phyloP scores from a whole-genome alignment of 2,113 vertebrate species.

The Alligator sinensis region DNA sequence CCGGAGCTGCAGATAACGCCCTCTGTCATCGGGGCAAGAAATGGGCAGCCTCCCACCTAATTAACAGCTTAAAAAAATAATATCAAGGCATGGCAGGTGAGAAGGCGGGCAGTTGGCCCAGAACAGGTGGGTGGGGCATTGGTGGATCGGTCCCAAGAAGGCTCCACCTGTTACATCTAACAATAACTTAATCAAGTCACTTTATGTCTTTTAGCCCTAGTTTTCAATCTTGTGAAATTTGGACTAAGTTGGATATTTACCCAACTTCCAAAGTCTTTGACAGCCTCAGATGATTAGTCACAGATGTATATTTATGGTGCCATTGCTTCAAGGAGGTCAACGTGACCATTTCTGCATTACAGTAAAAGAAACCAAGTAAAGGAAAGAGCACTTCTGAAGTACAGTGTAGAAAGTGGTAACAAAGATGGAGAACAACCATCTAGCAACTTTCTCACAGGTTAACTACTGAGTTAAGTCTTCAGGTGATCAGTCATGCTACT shows the following conservation, averaged over 20 bases:
- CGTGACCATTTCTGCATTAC: accelerated
- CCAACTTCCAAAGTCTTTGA: background rate
- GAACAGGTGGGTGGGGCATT: too few species aligned
- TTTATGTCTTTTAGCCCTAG: background rate
- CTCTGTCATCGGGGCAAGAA: too few species aligned
- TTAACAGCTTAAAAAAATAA: too few species aligned
- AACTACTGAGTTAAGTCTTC: accelerated
- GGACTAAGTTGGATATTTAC: background rate
- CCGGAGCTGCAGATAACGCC: too few species aligned
- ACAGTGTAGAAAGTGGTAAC: background rate
- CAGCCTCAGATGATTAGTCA: background rate
- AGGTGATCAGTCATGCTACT: background rate
- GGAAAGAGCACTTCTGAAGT: background rate
- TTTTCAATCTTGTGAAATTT: background rate
- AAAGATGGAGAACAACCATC: background rate
- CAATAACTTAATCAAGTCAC: background rate
- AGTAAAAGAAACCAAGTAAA: background rate
- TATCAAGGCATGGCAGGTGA: too few species aligned
- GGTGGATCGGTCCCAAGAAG: too few species aligned
- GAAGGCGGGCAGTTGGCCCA: too few species aligned
- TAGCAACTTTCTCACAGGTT: background rate
- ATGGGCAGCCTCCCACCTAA: too few species aligned
- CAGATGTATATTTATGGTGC: background rate
- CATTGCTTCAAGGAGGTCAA: background rate
- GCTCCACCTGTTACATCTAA: too few species aligned